Conservation (phyloP, 2,113 vertebrate species). For the Oxyruncus cristatus region DNA sequence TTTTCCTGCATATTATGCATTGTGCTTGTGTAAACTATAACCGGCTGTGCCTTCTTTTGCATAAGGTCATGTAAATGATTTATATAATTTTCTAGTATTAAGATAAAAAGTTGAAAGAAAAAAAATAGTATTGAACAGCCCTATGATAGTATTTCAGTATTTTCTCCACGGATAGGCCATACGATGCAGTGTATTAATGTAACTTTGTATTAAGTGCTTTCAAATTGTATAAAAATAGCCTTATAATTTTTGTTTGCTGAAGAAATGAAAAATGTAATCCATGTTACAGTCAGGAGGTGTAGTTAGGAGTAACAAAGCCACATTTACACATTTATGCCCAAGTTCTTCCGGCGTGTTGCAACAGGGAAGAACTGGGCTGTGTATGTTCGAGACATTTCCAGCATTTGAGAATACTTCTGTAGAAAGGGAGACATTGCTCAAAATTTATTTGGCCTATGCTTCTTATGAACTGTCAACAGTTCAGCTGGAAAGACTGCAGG, state of each 20-base stretch:
- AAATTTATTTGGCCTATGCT: background rate
- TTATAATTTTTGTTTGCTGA: slow-evolving; percentile 77
- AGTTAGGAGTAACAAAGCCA: slow-evolving; percentile 63
- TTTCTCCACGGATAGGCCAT: slow-evolving; percentile 74
- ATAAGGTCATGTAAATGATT: slow-evolving; percentile 86
- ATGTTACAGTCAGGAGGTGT: slow-evolving; percentile 49
- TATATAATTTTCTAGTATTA: slow-evolving; percentile 86
- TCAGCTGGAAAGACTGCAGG: background rate
- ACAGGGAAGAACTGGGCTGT: background rate
- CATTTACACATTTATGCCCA: slow-evolving; percentile 28
- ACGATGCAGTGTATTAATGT: slow-evolving; percentile 72
- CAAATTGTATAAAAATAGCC: slow-evolving; percentile 77
- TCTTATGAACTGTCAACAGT: background rate
- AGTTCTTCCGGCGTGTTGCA: background rate
- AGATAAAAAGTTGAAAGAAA: slow-evolving; percentile 77
- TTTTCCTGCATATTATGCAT: slow-evolving; percentile 81
- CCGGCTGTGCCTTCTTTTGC: slow-evolving; percentile 94
- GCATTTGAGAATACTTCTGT: background rate
- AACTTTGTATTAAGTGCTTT: slow-evolving; percentile 87
- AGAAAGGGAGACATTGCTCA: slow-evolving; percentile 1
- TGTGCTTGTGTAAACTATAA: slow-evolving; percentile 86
- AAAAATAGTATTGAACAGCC: slow-evolving; percentile 78
- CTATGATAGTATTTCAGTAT: slow-evolving; percentile 77
- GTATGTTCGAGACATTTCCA: slow-evolving; percentile 9
- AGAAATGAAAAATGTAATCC: slow-evolving; percentile 38